Evolutionary conservation across 2,888 invertebrate species (phyloP), one percentile per base, ranked within the genome.

Genomic region (Beris morrisii): DNA sequence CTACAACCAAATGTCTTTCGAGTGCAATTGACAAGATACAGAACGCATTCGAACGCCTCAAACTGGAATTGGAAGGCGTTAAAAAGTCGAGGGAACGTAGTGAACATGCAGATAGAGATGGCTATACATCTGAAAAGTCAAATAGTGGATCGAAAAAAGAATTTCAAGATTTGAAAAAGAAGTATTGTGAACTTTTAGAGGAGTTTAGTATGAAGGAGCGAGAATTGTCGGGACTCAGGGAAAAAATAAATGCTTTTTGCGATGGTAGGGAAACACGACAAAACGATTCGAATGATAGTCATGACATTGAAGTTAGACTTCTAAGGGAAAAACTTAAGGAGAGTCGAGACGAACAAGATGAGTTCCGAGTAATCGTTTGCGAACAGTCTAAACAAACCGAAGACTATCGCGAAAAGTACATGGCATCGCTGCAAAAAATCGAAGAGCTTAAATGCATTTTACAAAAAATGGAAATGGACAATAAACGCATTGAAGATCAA

Each of bases 361-460:
- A 79, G 55, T 79, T 75, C 53, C 76, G 75, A n/a, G 73, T 68
- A 5, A 71, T 79, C n/a, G 78, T 80, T 13, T 73, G 75, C 12
- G 74, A 78, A 12, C 79, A 80, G 66, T 75, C 77, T 63, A 73
- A 73, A 3, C 74, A 78, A 53, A 70, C 79, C 1, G 73, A 75
- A 13, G 75, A 76, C 45, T 79, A 79, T 56, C 76, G 78, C 11
- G 67, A 73, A 9, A 78, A 80, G 38, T 80, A 78, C 50, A 65
- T 78, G 28, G 74, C 76, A 58, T 77, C 80, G 0, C 77, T 79
- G 67, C 75, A 78, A 58, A 73, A 77, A 3, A 77, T 79, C 71
- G 75, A 77, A 68, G 74, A 76, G n/a, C 80, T 80, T 43, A 78
- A 77, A 67, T 69, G 70, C 11, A 76, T 78, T 70, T 76, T 81